Conservation (phyloP, 2,113 vertebrate genomes). For the Ursus arctos region DNA sequence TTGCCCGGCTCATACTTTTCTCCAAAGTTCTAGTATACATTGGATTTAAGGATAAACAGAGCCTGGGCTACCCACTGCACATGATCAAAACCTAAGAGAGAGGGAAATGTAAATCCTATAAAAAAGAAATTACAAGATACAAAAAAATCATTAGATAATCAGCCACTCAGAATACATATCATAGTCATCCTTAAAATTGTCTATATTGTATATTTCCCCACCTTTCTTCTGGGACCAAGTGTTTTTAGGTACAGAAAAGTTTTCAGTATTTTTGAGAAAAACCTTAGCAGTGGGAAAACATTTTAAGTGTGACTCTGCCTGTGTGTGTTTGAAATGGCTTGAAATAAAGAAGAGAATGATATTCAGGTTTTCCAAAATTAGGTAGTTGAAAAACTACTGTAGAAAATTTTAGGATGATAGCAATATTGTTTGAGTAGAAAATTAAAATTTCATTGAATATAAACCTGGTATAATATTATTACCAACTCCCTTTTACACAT, state of each 20-base stretch:
- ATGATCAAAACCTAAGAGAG: background rate
- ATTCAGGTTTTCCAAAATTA: slow-evolving; percentile 52
- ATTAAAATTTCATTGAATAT: slow-evolving; percentile 45
- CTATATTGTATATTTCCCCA: background rate
- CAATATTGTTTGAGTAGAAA: slow-evolving; percentile 52
- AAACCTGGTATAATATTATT: background rate
- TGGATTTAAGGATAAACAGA: background rate
- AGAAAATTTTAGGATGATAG: background rate
- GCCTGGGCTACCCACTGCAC: background rate
- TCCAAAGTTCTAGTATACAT: background rate
- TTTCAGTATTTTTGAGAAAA: slow-evolving; percentile 1
- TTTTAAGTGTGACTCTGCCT: background rate
- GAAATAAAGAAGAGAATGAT: background rate
- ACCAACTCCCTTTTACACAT: background rate
- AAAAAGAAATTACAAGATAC: background rate
- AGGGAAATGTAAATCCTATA: background rate
- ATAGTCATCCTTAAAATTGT: background rate
- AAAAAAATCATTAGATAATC: background rate
- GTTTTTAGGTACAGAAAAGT: background rate
- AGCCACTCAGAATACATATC: background rate
- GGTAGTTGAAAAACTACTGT: background rate
- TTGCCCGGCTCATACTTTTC: background rate
- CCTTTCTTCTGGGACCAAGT: background rate
- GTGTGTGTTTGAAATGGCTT: background rate
- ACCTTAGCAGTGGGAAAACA: background rate